Evolutionary conservation across 2,888 invertebrate genomes (phyloP), one percentile per base, ranked within the genome.

Genomic region (Halictus quadricinctus): DNA sequence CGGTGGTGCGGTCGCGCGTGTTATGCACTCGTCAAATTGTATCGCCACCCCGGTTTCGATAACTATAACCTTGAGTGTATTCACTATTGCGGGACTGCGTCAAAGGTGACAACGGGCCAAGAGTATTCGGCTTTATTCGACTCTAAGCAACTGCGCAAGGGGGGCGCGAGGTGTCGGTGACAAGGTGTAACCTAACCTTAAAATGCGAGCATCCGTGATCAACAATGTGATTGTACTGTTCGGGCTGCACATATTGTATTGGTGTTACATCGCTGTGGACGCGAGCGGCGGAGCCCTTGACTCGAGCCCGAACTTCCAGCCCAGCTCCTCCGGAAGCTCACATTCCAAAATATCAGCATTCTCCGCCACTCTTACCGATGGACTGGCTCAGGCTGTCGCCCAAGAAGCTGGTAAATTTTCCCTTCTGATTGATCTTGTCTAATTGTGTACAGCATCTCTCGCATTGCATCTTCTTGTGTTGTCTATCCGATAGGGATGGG

Each of bases 361-460:
- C 85, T 91, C 94, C 41, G 89, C 93, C 25, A 93, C 92, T 72
- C 93, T 96, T 83, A 95, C 95, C 90, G 96, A 96, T 93, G 95
- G 96, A 87, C 95, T 96, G 94, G 95, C 96, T 70, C 95, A 96
- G 92, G 96, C 96, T 46, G 95, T 96, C 83, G 95, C 95, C 89
- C 95, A 96, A 90, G 96, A 96, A 92, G 95, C 95, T 88, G 95
- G 96, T 96, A 93, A 94, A 91, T 80, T 75, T 73, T 43, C 46
- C 21, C 3, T 18, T 50, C 15, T 0, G 18, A 58, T 18, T 66
- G 13, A 25, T 48, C 12, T n/a, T 58, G 0, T 58, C 12, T 58
- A 58, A 21, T 58, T 21, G 58, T 58, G n/a, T n/a, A n/a, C 15
- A 15, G 18, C 72, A 29, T 66, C 36, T 15, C 25, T 43, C 1